Conservation (phyloP, 2,113 vertebrate genomes). For the Psittacula cyanocephala region DNA sequence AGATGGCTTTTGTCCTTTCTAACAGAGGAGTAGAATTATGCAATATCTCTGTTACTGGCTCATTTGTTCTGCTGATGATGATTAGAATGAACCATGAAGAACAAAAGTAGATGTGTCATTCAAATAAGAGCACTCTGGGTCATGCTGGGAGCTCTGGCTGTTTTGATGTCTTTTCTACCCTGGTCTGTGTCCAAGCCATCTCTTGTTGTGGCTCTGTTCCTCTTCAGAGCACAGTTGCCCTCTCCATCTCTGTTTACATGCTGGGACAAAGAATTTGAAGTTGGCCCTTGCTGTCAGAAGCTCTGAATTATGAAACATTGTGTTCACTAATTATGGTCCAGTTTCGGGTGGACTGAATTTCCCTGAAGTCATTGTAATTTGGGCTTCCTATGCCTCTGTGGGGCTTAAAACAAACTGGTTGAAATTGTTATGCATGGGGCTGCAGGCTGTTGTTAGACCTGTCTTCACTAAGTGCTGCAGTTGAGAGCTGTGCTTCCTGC, state of each 20-base stretch:
- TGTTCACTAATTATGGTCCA: not conserved
- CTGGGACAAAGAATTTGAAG: not conserved
- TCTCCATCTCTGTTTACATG: not conserved
- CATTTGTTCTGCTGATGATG: not conserved
- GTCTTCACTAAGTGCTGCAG: not conserved
- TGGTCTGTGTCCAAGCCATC: not conserved
- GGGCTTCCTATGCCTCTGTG: not conserved
- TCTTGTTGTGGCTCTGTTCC: not conserved
- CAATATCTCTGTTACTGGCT: not conserved
- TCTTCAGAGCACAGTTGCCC: not conserved
- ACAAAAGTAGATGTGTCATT: not conserved
- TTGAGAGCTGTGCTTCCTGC: not conserved
- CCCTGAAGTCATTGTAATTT: not conserved
- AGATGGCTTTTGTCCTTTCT: slow-evolving; percentile 21
- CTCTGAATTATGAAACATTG: not conserved
- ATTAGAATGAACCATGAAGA: slow-evolving; percentile 37
- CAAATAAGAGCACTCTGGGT: not conserved
- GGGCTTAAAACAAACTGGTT: not conserved
- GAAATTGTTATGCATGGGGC: not conserved
- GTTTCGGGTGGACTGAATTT: not conserved
- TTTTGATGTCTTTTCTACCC: not conserved
- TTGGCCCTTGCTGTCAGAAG: slow-evolving; percentile 8
- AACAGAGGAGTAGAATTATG: not conserved
- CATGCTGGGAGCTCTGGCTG: not conserved
- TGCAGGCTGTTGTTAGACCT: not conserved